phyloP scores from a whole-genome alignment of 1,140 invertebrate genomes.

The Elymnias hypermnestra region DNA sequence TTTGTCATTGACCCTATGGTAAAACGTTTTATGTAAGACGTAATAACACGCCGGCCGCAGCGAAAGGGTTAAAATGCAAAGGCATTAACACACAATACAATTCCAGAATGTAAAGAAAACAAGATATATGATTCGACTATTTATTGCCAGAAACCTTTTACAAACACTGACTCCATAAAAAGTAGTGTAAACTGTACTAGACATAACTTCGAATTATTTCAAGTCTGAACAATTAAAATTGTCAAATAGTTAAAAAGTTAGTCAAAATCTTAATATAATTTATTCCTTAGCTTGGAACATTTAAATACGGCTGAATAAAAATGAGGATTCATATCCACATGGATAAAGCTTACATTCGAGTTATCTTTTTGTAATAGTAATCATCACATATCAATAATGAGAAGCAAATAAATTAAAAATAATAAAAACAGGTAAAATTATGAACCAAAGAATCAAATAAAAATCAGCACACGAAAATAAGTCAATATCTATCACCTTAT shows the following conservation, averaged over 20 bases:
- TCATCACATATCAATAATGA: slow-evolving; percentile 52
- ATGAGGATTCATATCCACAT: slow-evolving; percentile 57
- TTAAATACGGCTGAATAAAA: slow-evolving; percentile 41
- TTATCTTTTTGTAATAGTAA: slow-evolving; percentile 55
- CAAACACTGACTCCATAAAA: slow-evolving; percentile 63
- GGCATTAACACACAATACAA: no score
- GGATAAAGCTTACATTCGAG: slow-evolving; percentile 60
- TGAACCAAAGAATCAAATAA: slow-evolving; percentile 62
- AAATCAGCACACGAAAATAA: slow-evolving; percentile 64
- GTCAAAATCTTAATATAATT: slow-evolving; percentile 51
- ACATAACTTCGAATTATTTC: slow-evolving; percentile 40
- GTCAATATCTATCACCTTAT: slow-evolving; percentile 69
- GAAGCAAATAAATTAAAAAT: slow-evolving; percentile 67
- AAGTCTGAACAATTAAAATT: slow-evolving; percentile 29
- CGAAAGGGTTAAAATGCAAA: no score
- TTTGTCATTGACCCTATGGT: no score
- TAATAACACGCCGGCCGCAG: no score
- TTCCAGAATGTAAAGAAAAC: slow-evolving; percentile 23
- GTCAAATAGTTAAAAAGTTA: slow-evolving; percentile 49
- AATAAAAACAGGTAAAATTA: slow-evolving; percentile 62
- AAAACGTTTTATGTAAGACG: no score
- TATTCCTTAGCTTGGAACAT: slow-evolving; percentile 50
- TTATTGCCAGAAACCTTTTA: slow-evolving; percentile 74
- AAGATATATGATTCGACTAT: slow-evolving; percentile 59
- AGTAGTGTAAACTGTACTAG: slow-evolving; percentile 66